Evolutionary conservation across 1,140 invertebrate species (phyloP).

Genomic region (Akabosia matsudoensis): DNA sequence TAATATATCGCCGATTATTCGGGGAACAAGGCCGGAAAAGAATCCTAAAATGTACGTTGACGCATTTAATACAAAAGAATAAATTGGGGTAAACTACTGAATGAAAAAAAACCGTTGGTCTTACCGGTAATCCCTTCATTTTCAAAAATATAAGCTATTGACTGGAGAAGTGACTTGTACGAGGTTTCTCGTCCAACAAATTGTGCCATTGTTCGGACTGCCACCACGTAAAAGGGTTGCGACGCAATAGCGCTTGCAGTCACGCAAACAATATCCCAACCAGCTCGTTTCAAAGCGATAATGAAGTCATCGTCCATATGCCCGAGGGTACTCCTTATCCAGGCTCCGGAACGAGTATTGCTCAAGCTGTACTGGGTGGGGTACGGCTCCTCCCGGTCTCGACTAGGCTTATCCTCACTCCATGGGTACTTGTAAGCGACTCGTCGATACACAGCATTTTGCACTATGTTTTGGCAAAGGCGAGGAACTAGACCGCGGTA

Average conservation of each 20-base stretch:
- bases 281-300: conserved; percentile 26
- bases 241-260: conserved; percentile 69
- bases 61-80: neutral
- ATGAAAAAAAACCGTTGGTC: neutral
- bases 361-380: conserved; percentile 47
- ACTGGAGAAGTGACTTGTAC: conserved; percentile 61
- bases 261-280: conserved; percentile 39
- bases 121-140: conserved; percentile 13
- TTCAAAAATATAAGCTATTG: neutral
- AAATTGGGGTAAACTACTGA: neutral
- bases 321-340: neutral
- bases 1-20: conserved; percentile 73
- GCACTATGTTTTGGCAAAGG: conserved; percentile 50
- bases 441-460: conserved; percentile 47
- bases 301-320: conserved; percentile 22
- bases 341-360: conserved; percentile 38
- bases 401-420: conserved; percentile 30
- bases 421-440: conserved; percentile 21
- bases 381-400: neutral
- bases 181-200: conserved; percentile 81
- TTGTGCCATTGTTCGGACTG: conserved; percentile 85
- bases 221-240: conserved; percentile 72
- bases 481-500: conserved; percentile 76
- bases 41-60: conserved; percentile 56
- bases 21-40: conserved; percentile 76